A percentile compares a stretch with the other conserved stretches of the same genome.
Conservation (phyloP, 2,797 vertebrate genomes). For the Sciurus vulgaris region DNA sequence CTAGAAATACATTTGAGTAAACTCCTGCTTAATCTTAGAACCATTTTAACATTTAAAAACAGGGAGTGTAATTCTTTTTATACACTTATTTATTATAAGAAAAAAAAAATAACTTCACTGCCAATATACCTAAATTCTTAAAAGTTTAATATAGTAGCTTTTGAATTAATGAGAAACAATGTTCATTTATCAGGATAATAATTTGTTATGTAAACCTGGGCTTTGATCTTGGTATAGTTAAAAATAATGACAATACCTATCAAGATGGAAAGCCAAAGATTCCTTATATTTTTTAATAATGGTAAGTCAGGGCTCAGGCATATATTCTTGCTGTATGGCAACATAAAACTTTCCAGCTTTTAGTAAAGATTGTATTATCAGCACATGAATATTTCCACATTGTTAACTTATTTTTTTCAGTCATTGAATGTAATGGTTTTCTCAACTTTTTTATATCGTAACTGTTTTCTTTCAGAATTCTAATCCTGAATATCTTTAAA, state of each 20-base stretch:
- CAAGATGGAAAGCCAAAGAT: background rate
- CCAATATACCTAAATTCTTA: background rate
- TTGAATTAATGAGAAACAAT: background rate
- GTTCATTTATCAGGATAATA: constrained; percentile 22
- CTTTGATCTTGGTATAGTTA: background rate
- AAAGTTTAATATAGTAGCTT: background rate
- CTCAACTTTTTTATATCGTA: constrained; percentile 17
- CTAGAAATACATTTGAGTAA: background rate
- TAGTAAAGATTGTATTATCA: background rate
- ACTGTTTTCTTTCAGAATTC: constrained; percentile 37
- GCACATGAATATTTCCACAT: background rate
- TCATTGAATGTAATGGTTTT: background rate
- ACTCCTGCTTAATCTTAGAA: background rate
- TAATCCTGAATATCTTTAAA: background rate
- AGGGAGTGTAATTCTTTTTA: background rate
- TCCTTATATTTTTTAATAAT: constrained; percentile 13
- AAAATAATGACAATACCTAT: constrained; percentile 9
- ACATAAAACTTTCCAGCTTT: background rate
- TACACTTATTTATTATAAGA: background rate
- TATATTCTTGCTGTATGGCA: background rate
- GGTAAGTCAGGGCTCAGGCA: background rate
- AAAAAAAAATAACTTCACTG: background rate
- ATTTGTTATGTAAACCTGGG: background rate
- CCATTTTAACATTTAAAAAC: background rate
- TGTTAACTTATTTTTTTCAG: background rate